phyloP scores from a whole-genome alignment of 2,797 vertebrate genomes.

The Sebastiscus albofasciatus region DNA sequence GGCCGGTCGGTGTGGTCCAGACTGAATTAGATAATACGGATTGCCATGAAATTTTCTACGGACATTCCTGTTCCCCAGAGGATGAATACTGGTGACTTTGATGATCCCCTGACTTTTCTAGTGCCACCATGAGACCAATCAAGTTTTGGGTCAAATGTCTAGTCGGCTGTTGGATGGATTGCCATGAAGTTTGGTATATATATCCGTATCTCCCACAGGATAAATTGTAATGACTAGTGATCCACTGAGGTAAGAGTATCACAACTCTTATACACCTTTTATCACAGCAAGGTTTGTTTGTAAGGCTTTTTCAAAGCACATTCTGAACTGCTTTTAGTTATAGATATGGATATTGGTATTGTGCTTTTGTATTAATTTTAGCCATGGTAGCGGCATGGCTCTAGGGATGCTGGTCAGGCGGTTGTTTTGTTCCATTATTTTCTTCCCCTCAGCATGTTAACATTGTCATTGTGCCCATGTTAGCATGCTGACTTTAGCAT shows the following conservation, averaged over 20 bases:
- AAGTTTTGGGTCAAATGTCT: neutral
- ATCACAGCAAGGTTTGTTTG: neutral
- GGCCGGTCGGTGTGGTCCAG: neutral
- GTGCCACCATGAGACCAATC: neutral
- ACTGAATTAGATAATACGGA: neutral
- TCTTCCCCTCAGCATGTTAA: no score
- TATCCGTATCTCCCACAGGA: neutral
- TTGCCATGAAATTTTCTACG: neutral
- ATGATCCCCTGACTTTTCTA: neutral
- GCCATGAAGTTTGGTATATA: neutral
- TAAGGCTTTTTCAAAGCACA: neutral
- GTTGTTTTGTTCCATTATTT: no score
- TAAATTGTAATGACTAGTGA: neutral
- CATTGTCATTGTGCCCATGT: no score
- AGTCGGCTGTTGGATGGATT: neutral
- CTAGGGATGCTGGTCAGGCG: neutral
- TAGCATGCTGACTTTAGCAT: no score
- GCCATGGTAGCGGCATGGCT: neutral
- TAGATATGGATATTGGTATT: neutral
- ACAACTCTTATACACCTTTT: neutral
- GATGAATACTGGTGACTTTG: neutral
- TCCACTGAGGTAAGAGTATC: neutral
- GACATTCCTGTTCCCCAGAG: neutral
- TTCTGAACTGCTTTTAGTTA: neutral
- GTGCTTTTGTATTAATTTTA: neutral